phyloP scores from a whole-genome alignment of 1,140 invertebrate species.

The Drosophila kohkoa region DNA sequence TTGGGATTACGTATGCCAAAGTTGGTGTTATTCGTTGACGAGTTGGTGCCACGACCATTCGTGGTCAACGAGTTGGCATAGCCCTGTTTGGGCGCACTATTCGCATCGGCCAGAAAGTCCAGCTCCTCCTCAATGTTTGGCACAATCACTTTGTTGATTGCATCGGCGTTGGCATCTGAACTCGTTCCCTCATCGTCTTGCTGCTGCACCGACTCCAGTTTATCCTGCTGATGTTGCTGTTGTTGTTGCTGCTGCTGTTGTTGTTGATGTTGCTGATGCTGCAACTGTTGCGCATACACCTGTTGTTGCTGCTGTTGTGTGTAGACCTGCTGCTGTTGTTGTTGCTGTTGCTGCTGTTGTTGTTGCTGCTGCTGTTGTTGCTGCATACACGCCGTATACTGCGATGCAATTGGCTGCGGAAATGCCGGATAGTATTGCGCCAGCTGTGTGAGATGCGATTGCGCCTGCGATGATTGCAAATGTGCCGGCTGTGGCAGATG shows the following conservation, averaged over 20 bases:
- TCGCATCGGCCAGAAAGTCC: conserved; percentile 89
- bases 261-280: conserved; percentile 83
- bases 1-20: conserved; percentile 82
- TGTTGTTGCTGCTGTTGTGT: conserved; percentile 74
- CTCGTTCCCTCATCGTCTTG: conserved; percentile 88
- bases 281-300: conserved; percentile 84
- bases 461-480: conserved; percentile 80
- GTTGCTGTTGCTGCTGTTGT: conserved; percentile 81
- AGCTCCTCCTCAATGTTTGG: conserved; percentile 94
- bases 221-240: conserved; percentile 77
- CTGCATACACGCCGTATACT: conserved; percentile 83
- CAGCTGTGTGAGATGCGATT: conserved; percentile 77
- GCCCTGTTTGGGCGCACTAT: conserved; percentile 84
- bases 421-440: conserved; percentile 82
- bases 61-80: conserved; percentile 85
- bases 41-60: conserved; percentile 72
- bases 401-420: conserved; percentile 81
- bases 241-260: conserved; percentile 86
- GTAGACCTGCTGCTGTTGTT: conserved; percentile 79
- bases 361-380: conserved; percentile 84
- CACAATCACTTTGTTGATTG: conserved; percentile 91
- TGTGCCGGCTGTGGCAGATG: conserved; percentile 81
- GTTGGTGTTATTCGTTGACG: conserved; percentile 77
- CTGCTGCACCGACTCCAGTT: conserved; percentile 81
- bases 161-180: conserved; percentile 86